Conservation (phyloP, 2,113 vertebrate genomes). For the Erpornis zantholeuca region DNA sequence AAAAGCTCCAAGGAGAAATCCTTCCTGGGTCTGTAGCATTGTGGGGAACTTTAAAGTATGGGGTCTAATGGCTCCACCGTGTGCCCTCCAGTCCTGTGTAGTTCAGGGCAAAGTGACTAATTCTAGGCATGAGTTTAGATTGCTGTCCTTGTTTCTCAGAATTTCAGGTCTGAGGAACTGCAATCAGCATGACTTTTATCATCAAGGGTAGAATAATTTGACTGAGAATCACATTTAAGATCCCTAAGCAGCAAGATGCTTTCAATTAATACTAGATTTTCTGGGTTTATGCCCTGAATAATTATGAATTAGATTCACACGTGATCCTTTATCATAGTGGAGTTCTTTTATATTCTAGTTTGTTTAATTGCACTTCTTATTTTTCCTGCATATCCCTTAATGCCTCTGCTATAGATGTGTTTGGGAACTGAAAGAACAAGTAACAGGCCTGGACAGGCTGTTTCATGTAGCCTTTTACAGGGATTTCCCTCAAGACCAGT, state of each 20-base stretch:
- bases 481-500: conserved; percentile 13
- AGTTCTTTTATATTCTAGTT: background rate
- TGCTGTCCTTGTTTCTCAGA: background rate
- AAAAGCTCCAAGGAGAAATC: background rate
- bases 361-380: background rate
- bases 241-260: background rate
- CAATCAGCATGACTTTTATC: background rate
- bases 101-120: background rate
- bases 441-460: background rate
- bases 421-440: background rate
- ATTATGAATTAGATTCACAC: background rate
- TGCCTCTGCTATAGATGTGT: background rate
- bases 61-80: background rate
- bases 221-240: background rate
- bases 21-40: background rate
- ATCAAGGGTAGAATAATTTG: background rate
- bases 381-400: background rate
- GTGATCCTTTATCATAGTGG: background rate
- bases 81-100: background rate
- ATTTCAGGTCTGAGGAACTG: background rate
- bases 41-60: rapidly evolving
- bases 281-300: background rate
- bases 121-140: background rate
- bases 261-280: background rate
- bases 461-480: background rate